Evolutionary conservation across 2,113 vertebrate genomes (phyloP), one percentile per base, ranked within the genome.

Genomic region (Lepisosteus osseus): DNA sequence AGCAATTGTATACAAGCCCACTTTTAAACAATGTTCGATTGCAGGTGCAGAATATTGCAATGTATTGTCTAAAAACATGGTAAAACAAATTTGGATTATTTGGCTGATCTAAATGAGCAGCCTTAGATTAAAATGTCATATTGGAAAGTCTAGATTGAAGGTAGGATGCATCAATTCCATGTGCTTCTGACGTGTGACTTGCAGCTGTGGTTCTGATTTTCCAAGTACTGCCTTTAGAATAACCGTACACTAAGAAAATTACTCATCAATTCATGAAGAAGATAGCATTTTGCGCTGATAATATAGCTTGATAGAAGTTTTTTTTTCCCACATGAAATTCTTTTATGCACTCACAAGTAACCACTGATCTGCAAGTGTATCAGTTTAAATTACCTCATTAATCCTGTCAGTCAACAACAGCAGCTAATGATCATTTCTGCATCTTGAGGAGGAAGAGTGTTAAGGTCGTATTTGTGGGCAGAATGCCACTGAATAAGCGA

Each of bases 301-400:
- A 69, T 69, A 69, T 42, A 6, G 67, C 67, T 56, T 69, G 54
- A 69, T 69, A 69, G 54, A 40, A 56, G 6, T 69, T 56, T 56
- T 69, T 69, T 17, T 29, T 65, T 13, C 7, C 65, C 47, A 7
- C 62, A 65, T 65, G 1, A 65, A 41, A 65, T 65, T 65, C 62
- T 65, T 65, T 65, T 65, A 29, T 41, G 62, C 62, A 41, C 67
- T 54, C n/a, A 47, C 67, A 69, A 42, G 67, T 41, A 69, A 56
- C 51, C 67, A 11, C 51, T 69, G 54, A 69, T 69, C 67, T 56
- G 51, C 29, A 56, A 69, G 67, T 55, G 54, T 13, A 61, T 43
- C 14, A 15, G 41, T n/a, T 12, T 59, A 69, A 69, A 59, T 69
- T 56, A 55, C 54, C 55, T 69, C 54, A 59, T 61, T 69, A 55